Evolutionary conservation across 53 echinoderm and acorn worm genomes (phyloP).

Genomic region (Patiria pectinifera): DNA sequence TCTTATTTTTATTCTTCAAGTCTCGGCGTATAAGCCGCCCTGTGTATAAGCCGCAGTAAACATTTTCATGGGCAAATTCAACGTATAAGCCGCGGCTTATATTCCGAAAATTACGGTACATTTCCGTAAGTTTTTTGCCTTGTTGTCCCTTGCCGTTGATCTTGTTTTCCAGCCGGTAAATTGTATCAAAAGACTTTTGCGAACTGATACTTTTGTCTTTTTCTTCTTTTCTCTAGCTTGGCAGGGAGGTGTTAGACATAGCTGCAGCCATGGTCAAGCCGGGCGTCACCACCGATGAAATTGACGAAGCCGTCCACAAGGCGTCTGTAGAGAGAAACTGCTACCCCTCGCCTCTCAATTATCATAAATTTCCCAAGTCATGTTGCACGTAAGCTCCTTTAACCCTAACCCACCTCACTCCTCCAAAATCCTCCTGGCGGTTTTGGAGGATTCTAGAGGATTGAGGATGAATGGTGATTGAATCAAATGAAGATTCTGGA

Average conservation of each 20-base stretch:
- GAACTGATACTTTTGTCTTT: background rate
- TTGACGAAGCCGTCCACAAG: constrained; percentile 92
- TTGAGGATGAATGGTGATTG: too few species aligned
- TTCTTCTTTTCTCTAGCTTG: constrained; percentile 67
- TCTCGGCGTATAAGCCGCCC: too few species aligned
- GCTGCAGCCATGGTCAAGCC: constrained; percentile 86
- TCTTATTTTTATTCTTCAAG: too few species aligned
- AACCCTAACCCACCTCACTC: too few species aligned
- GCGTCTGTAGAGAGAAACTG: constrained; percentile 95
- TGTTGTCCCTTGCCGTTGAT: background rate
- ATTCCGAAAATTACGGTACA: too few species aligned
- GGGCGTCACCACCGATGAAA: constrained; percentile 95
- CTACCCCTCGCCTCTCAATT: constrained; percentile 98
- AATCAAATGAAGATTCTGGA: too few species aligned
- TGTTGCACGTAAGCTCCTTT: constrained; percentile 90
- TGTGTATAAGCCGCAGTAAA: too few species aligned
- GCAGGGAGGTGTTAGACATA: constrained; percentile 90
- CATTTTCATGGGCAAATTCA: too few species aligned
- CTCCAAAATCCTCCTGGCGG: too few species aligned
- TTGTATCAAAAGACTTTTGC: background rate
- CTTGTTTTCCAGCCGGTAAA: background rate
- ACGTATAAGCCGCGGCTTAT: too few species aligned
- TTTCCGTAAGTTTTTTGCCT: too few species aligned
- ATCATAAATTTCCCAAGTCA: constrained; percentile 95
- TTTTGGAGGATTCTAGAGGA: too few species aligned